Base-by-base conservation (phyloP, 2,888 invertebrate species). In the Chouioia cunea region DNA sequence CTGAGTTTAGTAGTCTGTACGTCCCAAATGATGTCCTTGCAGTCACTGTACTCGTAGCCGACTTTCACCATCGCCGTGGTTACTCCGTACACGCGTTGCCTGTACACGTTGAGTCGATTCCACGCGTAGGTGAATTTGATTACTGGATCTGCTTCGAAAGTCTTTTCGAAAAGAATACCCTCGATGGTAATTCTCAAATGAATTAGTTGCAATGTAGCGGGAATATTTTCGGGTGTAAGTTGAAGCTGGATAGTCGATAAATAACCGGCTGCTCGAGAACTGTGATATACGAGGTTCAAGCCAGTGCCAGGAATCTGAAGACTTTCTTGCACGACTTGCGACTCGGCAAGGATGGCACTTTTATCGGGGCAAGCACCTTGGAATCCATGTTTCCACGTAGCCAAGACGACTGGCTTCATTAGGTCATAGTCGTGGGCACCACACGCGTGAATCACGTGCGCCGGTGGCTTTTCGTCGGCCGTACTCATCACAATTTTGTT, bases 71-170 rank as follows among this genome's bases (percentile, higher is more conserved):
- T 90, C 0, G 97, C 98, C 0, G 95, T 96, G 0, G 97, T 97
- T 0, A 98, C 95, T 14, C 99, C 99, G 80, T 97, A 98, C 8
- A 99, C 98, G 75, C 97, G 91, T 86, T 99, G 98, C 48, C 95
- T 90, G 86, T 99, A 99, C 1, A 97, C 96, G 81, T 99, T 99
- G 54, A 96, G 87, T 70, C 97, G 90, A 84, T 99, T 97, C 99
- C 99, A 99, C 0, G 97, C 94, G 82, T 97, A 99, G 0, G 97
- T 97, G 86, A 96, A 97, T 68, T 97, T 97, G 76, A 99, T 96
- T 46, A 96, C 93, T 0, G 97, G 96, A 86, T 97, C 97, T 0
- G 99, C 97, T 86, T 98, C 98, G 82, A 99, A 97, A 0, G 91
- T 91, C 82, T 95, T 94, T 82, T 97, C 95, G 82, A 97, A 96